Conservation (phyloP, 2,888 invertebrate species). For the Monochamus alternatus region DNA sequence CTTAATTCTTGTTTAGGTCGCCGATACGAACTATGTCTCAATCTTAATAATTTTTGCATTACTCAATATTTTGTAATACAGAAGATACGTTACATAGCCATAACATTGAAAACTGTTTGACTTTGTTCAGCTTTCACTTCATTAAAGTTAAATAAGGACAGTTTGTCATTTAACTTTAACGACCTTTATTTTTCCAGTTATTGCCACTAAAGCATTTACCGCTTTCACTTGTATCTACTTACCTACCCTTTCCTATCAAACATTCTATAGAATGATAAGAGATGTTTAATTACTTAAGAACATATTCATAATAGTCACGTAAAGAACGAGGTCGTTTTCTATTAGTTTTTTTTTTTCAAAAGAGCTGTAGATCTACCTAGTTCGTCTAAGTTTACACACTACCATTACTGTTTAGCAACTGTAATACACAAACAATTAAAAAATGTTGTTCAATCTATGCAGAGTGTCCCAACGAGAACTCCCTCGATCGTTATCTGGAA, state of each 20-base stretch:
- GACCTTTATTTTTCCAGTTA: neutral
- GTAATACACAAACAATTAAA: no score
- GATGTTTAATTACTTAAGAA: no score
- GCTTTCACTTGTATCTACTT: slow-evolving; percentile 6
- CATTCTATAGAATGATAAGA: neutral
- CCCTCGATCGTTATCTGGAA: no score
- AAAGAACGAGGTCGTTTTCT: no score
- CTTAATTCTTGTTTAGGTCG: neutral
- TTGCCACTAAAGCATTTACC: neutral
- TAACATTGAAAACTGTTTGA: neutral
- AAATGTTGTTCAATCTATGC: no score
- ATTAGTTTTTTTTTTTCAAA: no score
- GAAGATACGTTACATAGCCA: slow-evolving; percentile 10
- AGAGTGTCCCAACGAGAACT: no score
- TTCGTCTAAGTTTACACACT: no score
- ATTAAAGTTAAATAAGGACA: slow-evolving; percentile 25
- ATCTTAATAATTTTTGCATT: slow-evolving; percentile 7
- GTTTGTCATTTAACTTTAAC: neutral
- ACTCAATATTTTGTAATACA: slow-evolving; percentile 29
- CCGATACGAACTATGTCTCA: neutral
- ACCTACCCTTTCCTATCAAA: neutral
- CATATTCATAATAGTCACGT: no score
- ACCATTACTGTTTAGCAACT: no score
- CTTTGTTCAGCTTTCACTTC: slow-evolving; percentile 39
- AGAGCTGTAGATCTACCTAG: no score